Percentiles rank a stretch among this genome's conserved stretches.
Evolutionary conservation across 37 sponge, comb jelly and placozoan species (phyloP).

Genomic region (Amphimedon queenslandica): DNA sequence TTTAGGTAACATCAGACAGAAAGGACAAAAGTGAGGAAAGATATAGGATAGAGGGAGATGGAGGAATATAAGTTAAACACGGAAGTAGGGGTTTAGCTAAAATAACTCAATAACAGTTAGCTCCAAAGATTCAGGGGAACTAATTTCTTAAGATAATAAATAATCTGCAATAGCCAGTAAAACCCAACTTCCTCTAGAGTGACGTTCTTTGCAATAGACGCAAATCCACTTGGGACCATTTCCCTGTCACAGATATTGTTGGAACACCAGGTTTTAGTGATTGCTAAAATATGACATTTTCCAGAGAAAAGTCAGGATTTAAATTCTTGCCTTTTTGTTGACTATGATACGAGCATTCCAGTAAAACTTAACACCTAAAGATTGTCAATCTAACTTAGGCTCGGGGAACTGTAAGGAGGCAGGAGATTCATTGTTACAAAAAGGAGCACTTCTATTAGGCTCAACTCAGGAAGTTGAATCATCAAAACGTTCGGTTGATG

Average conservation of each 20-base stretch:
- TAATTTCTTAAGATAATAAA: constrained; percentile 2
- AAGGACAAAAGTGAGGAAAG: neutral
- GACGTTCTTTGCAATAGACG: constrained; percentile 24
- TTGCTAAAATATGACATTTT: constrained; percentile 8
- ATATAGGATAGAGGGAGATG: neutral
- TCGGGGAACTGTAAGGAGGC: too few species aligned
- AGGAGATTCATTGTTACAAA: too few species aligned
- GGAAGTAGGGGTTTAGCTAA: neutral
- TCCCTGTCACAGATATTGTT: constrained; percentile 14
- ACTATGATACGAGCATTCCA: too few species aligned
- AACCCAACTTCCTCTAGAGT: constrained; percentile 35
- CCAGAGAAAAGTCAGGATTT: too few species aligned
- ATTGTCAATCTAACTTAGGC: too few species aligned
- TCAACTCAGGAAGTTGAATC: too few species aligned
- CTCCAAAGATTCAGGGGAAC: constrained; percentile 16
- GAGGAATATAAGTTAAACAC: constrained; percentile 23
- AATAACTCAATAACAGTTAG: neutral
- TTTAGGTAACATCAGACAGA: neutral
- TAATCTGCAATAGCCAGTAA: constrained; percentile 14
- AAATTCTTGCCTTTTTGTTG: too few species aligned
- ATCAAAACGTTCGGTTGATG: too few species aligned
- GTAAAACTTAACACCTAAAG: too few species aligned
- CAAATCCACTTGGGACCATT: constrained; percentile 13
- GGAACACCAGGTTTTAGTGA: constrained; percentile 30
- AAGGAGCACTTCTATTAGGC: too few species aligned